Evolutionary conservation across 2,113 vertebrate species (phyloP).

Genomic region (Phyllostomus hastatus): DNA sequence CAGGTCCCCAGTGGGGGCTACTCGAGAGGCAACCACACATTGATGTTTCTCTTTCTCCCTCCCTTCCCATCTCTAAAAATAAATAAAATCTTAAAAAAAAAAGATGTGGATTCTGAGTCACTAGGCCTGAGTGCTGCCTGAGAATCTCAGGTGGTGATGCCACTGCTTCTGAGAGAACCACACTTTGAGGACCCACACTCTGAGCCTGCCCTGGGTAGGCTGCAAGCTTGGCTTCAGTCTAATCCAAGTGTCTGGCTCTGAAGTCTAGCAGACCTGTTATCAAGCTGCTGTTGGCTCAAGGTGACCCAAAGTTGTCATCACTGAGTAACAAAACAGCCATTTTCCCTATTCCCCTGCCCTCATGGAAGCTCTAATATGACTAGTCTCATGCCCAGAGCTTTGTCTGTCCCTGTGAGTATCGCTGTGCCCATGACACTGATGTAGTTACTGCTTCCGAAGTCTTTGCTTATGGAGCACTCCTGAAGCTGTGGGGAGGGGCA

Average conservation of each 20-base stretch:
- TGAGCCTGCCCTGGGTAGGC: neutral
- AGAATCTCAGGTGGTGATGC: neutral
- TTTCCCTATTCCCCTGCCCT: neutral
- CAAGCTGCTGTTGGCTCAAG: neutral
- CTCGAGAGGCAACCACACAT: too few species aligned
- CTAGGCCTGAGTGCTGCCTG: neutral
- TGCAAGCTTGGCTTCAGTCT: neutral
- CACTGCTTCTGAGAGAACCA: neutral
- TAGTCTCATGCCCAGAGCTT: neutral
- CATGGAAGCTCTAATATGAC: neutral
- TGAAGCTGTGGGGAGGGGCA: neutral
- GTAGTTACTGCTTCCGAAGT: neutral
- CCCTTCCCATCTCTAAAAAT: too few species aligned
- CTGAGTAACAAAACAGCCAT: neutral
- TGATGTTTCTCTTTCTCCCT: too few species aligned
- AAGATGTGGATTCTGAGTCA: neutral
- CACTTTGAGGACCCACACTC: neutral
- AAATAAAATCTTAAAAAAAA: too few species aligned
- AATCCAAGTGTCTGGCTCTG: neutral
- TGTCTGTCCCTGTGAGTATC: neutral
- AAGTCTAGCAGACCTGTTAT: neutral
- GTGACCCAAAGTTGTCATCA: neutral
- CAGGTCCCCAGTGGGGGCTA: too few species aligned
- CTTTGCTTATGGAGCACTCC: neutral
- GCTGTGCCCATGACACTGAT: neutral